phyloP scores from a whole-genome alignment of 2,797 vertebrate genomes.

The Linurgus olivaceus region DNA sequence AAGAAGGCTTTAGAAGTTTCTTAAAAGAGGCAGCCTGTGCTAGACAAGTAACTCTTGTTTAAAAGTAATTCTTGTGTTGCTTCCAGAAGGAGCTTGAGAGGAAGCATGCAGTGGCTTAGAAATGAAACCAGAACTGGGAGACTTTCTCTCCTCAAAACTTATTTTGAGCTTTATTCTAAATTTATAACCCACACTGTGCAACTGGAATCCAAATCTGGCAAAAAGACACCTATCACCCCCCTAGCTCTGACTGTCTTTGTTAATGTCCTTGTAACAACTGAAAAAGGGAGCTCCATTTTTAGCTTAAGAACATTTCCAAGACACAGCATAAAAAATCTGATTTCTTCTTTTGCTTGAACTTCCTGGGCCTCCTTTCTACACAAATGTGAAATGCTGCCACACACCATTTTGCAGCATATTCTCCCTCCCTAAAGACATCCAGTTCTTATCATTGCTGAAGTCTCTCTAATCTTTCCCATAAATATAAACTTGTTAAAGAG shows the following conservation, averaged over 20 bases:
- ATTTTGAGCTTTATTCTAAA: constrained; percentile 32
- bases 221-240: background rate
- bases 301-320: background rate
- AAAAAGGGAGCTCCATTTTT: background rate
- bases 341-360: background rate
- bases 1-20: background rate
- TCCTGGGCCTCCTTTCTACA: background rate
- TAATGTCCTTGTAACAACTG: background rate
- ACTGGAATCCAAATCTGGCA: background rate
- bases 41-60: constrained; percentile 49
- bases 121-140: constrained; percentile 13
- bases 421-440: background rate
- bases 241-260: background rate
- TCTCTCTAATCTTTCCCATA: background rate
- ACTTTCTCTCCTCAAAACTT: constrained; percentile 19
- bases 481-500: background rate
- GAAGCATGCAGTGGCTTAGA: constrained; percentile 6
- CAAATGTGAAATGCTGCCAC: background rate
- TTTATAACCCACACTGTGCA: constrained; percentile 6
- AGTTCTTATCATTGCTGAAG: background rate
- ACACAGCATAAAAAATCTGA: background rate
- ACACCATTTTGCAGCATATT: background rate
- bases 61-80: constrained; percentile 20
- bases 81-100: constrained; percentile 17
- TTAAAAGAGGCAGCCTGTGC: background rate